Evolutionary conservation across 2,888 invertebrate species (phyloP).

Genomic region (Allygus modestus): DNA sequence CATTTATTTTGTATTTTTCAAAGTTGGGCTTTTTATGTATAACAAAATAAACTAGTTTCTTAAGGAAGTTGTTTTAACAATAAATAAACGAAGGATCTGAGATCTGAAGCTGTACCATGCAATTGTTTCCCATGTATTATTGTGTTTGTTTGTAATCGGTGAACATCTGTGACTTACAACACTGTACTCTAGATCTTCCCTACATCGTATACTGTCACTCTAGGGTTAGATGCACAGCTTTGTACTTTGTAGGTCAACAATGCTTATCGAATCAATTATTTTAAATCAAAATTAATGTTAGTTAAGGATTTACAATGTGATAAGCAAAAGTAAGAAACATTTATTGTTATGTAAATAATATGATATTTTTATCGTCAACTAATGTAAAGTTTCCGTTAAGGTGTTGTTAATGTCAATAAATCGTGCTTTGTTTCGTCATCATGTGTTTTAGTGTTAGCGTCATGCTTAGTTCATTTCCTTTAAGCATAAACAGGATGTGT

Average conservation of each 20-base stretch:
- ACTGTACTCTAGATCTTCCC: conserved; percentile 25
- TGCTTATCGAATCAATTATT: conserved; percentile 28
- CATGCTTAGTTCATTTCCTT: no score
- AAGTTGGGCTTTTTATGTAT: no score
- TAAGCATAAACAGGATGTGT: no score
- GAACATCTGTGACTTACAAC: background rate
- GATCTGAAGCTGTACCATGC: background rate
- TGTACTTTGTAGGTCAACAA: background rate
- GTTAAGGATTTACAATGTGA: conserved; percentile 34
- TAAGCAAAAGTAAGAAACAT: conserved; percentile 10
- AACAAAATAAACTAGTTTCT: no score
- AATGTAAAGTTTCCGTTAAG: conserved; percentile 52
- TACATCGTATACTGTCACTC: conserved; percentile 17
- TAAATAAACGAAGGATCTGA: no score
- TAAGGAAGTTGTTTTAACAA: no score
- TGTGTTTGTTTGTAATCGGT: background rate
- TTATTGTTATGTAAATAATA: conserved; percentile 53
- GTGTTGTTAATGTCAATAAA: conserved; percentile 57
- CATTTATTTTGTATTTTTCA: no score
- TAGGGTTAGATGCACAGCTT: conserved; percentile 27
- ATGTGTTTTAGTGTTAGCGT: no score
- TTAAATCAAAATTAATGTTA: conserved; percentile 52
- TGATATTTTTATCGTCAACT: conserved; percentile 55
- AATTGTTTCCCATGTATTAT: background rate
- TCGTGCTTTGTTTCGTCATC: conserved; percentile 53